Conservation (phyloP, 2,113 vertebrate genomes). For the Corynorhinus townsendii region DNA sequence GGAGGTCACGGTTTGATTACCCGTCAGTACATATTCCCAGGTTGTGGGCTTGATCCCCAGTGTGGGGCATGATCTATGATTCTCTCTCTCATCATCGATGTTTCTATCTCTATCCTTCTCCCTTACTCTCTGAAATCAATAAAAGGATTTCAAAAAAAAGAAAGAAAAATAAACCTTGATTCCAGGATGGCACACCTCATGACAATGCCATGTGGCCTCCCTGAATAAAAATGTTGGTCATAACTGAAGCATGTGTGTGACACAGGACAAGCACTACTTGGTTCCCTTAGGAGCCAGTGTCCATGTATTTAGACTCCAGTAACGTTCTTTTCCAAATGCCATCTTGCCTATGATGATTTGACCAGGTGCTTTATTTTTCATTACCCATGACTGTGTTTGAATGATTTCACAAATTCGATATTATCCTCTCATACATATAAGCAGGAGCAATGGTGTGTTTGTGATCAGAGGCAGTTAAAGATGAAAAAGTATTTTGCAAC, state of each 20-base stretch:
- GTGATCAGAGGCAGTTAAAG: neutral
- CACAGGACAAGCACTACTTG: neutral
- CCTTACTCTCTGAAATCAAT: too few relatives aligned
- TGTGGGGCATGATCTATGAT: too few relatives aligned
- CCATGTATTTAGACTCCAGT: neutral
- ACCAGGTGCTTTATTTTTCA: neutral
- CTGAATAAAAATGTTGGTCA: neutral
- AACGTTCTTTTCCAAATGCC: neutral
- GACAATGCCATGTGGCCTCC: rapidly evolving
- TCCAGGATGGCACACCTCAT: neutral
- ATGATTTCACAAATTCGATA: neutral
- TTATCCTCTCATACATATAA: neutral
- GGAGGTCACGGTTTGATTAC: too few relatives aligned
- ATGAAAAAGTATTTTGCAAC: neutral
- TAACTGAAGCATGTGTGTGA: neutral
- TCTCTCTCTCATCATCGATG: too few relatives aligned
- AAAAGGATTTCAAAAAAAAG: too few relatives aligned
- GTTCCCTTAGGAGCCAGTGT: neutral
- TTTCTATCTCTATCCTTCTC: too few relatives aligned
- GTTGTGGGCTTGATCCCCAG: too few relatives aligned
- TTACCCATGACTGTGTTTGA: neutral
- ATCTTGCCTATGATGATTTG: neutral
- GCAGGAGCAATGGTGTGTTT: neutral
- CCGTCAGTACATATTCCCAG: too few relatives aligned
- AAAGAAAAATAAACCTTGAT: too few relatives aligned